phyloP scores from a whole-genome alignment of 2,888 invertebrate species.

The Limenitis camilla region DNA sequence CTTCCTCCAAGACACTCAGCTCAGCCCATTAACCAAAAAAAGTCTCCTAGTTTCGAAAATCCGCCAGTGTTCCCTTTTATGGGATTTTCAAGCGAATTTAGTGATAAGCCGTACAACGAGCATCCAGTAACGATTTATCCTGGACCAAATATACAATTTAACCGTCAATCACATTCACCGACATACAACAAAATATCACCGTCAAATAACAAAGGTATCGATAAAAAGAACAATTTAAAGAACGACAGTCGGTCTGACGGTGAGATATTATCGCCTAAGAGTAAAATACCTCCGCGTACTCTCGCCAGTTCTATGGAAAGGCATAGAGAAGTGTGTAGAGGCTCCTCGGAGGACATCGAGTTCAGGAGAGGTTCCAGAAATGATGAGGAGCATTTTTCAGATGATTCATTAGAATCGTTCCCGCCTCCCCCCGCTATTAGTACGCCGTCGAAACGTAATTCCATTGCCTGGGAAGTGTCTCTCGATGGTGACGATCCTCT shows the following conservation, averaged over 20 bases:
- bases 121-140: slow-evolving; percentile 81
- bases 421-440: slow-evolving; percentile 75
- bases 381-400: slow-evolving; percentile 81
- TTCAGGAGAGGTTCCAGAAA: slow-evolving; percentile 52
- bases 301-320: slow-evolving; percentile 82
- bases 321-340: slow-evolving; percentile 85
- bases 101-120: slow-evolving; percentile 74
- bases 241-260: slow-evolving; percentile 60
- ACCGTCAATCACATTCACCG: slow-evolving; percentile 56
- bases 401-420: slow-evolving; percentile 85
- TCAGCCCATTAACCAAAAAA: slow-evolving; percentile 39
- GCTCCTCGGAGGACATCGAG: slow-evolving; percentile 67
- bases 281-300: slow-evolving; percentile 80
- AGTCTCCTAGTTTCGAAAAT: slow-evolving; percentile 62
- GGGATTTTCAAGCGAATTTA: slow-evolving; percentile 68
- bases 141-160: slow-evolving; percentile 66
- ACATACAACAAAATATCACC: slow-evolving; percentile 65
- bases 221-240: slow-evolving; percentile 50
- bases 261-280: slow-evolving; percentile 62
- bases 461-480: slow-evolving; percentile 91
- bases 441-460: slow-evolving; percentile 82
- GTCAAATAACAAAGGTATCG: slow-evolving; percentile 53
- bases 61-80: slow-evolving; percentile 67
- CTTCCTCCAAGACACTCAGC: slow-evolving; percentile 54
- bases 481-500: slow-evolving; percentile 81